Base-by-base conservation (phyloP, 2,888 invertebrate genomes). In the Isotomurus palustris region DNA sequence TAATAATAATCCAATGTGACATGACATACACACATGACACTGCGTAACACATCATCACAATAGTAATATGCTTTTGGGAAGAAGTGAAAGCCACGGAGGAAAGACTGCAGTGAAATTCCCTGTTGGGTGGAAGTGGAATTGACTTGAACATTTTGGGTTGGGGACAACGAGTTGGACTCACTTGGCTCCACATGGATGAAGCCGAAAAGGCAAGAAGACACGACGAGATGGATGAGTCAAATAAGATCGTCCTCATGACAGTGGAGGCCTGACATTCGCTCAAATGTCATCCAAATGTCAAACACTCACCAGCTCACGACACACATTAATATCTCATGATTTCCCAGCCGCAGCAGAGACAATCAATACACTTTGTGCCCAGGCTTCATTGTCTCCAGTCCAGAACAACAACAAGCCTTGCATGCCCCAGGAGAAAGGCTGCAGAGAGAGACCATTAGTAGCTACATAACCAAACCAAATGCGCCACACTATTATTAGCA, bases 281-380 rank as follows among this genome's bases (percentile, higher is more conserved):
- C 58, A 61, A 64, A 64, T 64, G 64, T 64, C 64, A 63, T 56
- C 56, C 56, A 64, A 64, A 64, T 64, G 64, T 64, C 64, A 64
- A 56, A 56, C 47, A 55, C 60, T 54, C 53, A 56, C 55, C 53
- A 60, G n/a, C 56, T 49, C 49, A 21, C 49, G 49, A 35, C 4
- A 63, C 57, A 58, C 59, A 55, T 62, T 62, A 59, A 62, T 59
- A 55, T 59, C 53, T 48, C 44, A 55, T 59, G 50, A 58, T 54
- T 58, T 51, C 51, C 48, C 43, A 32, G 49, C 53, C 54, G 38
- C 58, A 58, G 14, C 32, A 10, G 8, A n/a, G n/a, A n/a, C n/a
- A n/a, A n/a, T n/a, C n/a, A n/a, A n/a, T n/a, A n/a, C n/a, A n/a
- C n/a, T n/a, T n/a, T n/a, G n/a, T n/a, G n/a, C n/a, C n/a, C n/a